Evolutionary conservation across 2,888 invertebrate species (phyloP).

Genomic region (Mantis religiosa): DNA sequence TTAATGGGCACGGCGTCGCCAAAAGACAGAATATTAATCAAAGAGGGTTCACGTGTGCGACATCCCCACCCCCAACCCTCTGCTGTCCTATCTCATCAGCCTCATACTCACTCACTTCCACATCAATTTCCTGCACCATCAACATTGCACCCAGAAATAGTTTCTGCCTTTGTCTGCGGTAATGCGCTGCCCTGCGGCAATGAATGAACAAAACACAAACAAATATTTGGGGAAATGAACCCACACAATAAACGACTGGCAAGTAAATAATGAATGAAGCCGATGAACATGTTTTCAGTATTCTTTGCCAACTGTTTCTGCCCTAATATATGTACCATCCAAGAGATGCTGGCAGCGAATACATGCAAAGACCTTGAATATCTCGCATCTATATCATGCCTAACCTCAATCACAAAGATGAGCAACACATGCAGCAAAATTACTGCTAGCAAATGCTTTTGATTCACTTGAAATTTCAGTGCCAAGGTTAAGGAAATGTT

Average conservation of each 20-base stretch:
- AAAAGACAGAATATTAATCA: background rate
- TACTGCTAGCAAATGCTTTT: background rate
- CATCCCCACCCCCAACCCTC: background rate
- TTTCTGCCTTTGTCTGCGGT: background rate
- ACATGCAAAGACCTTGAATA: background rate
- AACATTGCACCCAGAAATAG: background rate
- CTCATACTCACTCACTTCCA: background rate
- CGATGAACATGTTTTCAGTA: no score
- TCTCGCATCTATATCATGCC: background rate
- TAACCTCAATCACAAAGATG: background rate
- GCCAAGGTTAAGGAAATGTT: background rate
- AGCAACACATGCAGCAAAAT: background rate
- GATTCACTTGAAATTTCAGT: background rate
- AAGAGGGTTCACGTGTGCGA: background rate
- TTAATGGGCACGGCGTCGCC: background rate
- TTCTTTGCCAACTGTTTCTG: background rate
- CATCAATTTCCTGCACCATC: conserved; percentile 7
- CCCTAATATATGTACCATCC: background rate
- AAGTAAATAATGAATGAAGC: background rate
- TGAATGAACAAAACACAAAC: background rate
- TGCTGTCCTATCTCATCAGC: background rate
- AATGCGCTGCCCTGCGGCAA: background rate
- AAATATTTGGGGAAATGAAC: background rate
- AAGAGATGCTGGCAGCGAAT: background rate
- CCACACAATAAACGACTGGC: background rate